phyloP scores from a whole-genome alignment of 1,140 invertebrate genomes.

The Formica exsecta region DNA sequence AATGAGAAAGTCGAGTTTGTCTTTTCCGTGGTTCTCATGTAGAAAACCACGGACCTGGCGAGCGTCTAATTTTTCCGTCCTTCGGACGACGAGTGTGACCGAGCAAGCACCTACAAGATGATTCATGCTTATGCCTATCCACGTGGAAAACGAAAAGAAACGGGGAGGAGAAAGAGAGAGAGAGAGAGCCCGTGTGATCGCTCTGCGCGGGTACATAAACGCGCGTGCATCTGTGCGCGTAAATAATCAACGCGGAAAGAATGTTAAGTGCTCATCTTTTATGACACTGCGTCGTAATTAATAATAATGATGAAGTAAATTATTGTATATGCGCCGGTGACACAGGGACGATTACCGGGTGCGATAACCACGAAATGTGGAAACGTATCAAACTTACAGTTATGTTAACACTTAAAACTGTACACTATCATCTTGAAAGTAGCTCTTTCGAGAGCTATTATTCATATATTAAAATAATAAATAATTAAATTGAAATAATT shows the following conservation, averaged over 20 bases:
- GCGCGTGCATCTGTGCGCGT: conserved; percentile 44
- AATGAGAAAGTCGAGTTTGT: conserved; percentile 71
- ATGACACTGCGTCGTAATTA: conserved; percentile 50
- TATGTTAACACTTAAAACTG: conserved; percentile 15
- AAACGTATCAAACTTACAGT: conserved; percentile 34
- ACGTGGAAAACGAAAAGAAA: conserved; percentile 72
- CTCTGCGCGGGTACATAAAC: conserved; percentile 29
- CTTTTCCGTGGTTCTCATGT: conserved; percentile 39
- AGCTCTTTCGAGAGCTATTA: background rate
- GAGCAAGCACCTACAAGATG: conserved; percentile 70
- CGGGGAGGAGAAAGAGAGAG: conserved; percentile 17
- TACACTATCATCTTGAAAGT: background rate
- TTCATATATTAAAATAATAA: background rate
- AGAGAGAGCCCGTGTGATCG: conserved; percentile 48
- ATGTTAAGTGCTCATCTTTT: conserved; percentile 63
- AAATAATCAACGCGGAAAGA: conserved; percentile 40
- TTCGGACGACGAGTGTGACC: conserved; percentile 66
- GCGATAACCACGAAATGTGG: conserved; percentile 4
- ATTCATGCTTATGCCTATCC: conserved; percentile 70
- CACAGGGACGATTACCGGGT: conserved; percentile 14
- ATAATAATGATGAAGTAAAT: conserved; percentile 64
- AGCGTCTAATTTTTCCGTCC: conserved; percentile 64
- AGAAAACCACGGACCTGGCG: conserved; percentile 2
- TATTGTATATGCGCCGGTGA: background rate
- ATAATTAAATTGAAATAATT: background rate